Base-by-base conservation (phyloP, 2,888 invertebrate genomes). In the Drosophila borborema region DNA sequence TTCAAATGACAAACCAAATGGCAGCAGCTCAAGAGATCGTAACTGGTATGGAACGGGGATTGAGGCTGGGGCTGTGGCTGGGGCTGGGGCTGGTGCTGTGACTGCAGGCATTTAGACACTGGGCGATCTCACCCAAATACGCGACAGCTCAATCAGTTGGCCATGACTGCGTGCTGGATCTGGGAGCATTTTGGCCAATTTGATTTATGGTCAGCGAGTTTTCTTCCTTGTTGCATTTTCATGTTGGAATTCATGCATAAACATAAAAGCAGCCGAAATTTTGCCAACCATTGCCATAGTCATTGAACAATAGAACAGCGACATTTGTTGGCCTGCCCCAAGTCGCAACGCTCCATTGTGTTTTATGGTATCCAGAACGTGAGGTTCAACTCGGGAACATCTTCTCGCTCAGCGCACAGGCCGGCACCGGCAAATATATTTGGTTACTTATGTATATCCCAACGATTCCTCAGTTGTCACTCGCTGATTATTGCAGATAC, bases 101-200 rank as follows among this genome's bases (percentile, higher is more conserved):
- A 48, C 55, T 55, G 72, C 51, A 51, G 72, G 74, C 76, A 81
- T 72, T 77, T 80, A 64, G 82, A 72, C 83, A 88, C 69, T 88
- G 84, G 80, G 88, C 86, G 74, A 89, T 77, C 85, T 85, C 84
- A 89, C 80, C 85, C 82, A 83, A 89, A 89, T 86, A 86, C 73
- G 86, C 84, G 87, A 89, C 85, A 85, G 89, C 85, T 89, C 85
- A 89, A 85, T 89, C 85, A 85, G 84, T 83, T 89, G 86, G 80
- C 89, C 86, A 86, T 86, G 85, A 71, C 84, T 85, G 89, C 84
- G 89, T 82, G 84, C 81, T 80, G 69, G 46, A 61, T 65, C 64
- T 66, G 48, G 64, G 36, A 61, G 81, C 68, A 66, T 73, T 72
- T 79, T 74, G 72, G 83, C 75, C 83, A 83, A 81, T 89, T 89